Conservation (phyloP, 2,797 vertebrate genomes). For the Thunnus albacares region DNA sequence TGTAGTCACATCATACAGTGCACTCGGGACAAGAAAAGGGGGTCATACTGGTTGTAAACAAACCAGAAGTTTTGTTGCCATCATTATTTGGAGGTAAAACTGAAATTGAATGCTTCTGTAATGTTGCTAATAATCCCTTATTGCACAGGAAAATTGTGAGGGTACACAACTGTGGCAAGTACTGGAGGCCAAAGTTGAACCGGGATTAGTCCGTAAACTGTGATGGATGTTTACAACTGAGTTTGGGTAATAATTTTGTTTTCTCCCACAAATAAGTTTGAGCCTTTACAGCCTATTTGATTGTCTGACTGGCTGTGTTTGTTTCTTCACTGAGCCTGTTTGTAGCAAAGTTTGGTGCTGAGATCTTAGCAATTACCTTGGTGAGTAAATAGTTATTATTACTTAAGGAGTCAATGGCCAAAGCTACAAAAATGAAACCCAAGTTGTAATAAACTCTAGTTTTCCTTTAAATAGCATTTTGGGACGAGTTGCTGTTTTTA, state of each 20-base stretch:
- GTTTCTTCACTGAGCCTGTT: no score
- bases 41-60: background rate
- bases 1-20: background rate
- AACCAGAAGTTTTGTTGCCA: background rate
- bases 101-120: background rate
- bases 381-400: background rate
- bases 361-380: background rate
- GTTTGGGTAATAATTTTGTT: background rate
- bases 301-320: no score
- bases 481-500: background rate
- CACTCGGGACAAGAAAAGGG: background rate
- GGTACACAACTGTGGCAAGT: no score
- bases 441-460: background rate
- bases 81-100: background rate
- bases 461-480: background rate
- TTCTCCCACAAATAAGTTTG: background rate
- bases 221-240: background rate
- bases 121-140: background rate
- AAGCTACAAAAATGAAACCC: background rate
- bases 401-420: background rate
- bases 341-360: no score
- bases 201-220: background rate
- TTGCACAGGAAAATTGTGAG: background rate
- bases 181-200: background rate
- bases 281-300: background rate